These are phyloP conservation scores for Amphimallon solstitiale DNA, from an alignment of 2,888 invertebrate species.

Conservation along the genomic window DNA sequence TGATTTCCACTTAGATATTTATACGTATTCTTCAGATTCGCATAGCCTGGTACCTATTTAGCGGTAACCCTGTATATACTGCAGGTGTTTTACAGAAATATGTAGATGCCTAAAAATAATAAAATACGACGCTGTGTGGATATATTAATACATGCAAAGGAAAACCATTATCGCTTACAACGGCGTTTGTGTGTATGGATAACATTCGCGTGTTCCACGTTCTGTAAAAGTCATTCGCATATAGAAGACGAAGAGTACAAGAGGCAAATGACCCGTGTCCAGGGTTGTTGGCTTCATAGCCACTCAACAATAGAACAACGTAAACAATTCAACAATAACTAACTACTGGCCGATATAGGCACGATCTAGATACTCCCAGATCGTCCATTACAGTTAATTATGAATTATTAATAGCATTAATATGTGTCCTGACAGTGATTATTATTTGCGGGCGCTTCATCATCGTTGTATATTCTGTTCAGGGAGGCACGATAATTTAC, in stretches of 20 bases:
- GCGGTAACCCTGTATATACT: too few relatives aligned
- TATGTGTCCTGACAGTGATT: slow-evolving; percentile 12
- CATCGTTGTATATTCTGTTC: not conserved
- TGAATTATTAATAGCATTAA: slow-evolving; percentile 36
- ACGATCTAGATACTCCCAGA: slow-evolving; percentile 42
- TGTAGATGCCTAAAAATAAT: not conserved
- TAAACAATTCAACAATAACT: slow-evolving; percentile 29
- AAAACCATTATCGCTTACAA: not conserved
- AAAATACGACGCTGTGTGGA: not conserved
- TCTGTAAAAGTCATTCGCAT: slow-evolving; percentile 24
- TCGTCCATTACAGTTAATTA: slow-evolving; percentile 36
- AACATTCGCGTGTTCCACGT: slow-evolving; percentile 38
- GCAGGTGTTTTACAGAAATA: too few relatives aligned
- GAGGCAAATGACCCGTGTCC: slow-evolving; percentile 49
- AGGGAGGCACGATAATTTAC: not conserved
- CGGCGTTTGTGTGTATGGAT: not conserved
- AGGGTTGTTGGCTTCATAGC: slow-evolving; percentile 47
- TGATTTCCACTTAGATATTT: too few relatives aligned
- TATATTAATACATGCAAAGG: not conserved
- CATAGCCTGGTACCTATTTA: too few relatives aligned
- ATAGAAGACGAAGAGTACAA: slow-evolving; percentile 2
- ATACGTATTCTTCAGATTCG: too few relatives aligned
- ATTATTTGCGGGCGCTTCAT: not conserved
- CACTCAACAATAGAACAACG: slow-evolving; percentile 5
- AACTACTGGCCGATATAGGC: slow-evolving; percentile 30